A percentile compares a stretch with the other conserved stretches of the same genome.
These are phyloP conservation scores for Buphagus erythrorhynchus DNA, from an alignment of 2,797 vertebrate genomes.

Conservation along the genomic window DNA sequence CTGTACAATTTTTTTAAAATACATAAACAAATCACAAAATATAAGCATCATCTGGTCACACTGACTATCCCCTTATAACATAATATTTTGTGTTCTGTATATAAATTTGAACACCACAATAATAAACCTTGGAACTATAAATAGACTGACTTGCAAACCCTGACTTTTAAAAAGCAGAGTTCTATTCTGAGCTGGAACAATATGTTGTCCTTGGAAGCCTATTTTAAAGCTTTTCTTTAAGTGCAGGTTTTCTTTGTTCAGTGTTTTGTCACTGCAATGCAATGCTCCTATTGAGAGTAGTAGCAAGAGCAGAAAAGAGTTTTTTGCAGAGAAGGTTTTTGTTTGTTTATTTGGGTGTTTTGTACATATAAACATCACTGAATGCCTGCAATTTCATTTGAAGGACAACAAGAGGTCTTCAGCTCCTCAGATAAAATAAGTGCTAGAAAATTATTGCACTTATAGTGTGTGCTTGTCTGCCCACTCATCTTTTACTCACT, in stretches of 20 bases:
- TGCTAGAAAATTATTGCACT: neutral
- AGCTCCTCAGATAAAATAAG: conserved; percentile 6
- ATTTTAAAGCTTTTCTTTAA: conserved; percentile 48
- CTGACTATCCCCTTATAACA: neutral
- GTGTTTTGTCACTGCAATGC: neutral
- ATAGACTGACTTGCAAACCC: neutral
- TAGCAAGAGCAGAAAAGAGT: neutral
- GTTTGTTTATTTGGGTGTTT: conserved; percentile 10
- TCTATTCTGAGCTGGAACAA: conserved; percentile 56
- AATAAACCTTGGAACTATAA: conserved; percentile 29
- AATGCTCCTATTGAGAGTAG: neutral
- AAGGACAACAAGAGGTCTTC: conserved; percentile 43
- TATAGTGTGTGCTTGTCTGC: neutral
- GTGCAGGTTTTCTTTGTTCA: neutral
- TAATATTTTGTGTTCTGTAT: neutral
- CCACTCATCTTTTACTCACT: conserved; percentile 10
- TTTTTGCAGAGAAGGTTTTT: neutral
- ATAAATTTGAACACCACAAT: neutral
- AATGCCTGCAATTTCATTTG: conserved; percentile 24
- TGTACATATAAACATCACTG: neutral
- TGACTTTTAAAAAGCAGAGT: conserved; percentile 15
- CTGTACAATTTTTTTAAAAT: neutral
- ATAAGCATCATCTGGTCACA: neutral
- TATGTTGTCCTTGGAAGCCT: conserved; percentile 46
- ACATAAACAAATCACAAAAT: neutral